Evolutionary conservation across 1,140 invertebrate species (phyloP).

Genomic region (Heliothis subflexa): DNA sequence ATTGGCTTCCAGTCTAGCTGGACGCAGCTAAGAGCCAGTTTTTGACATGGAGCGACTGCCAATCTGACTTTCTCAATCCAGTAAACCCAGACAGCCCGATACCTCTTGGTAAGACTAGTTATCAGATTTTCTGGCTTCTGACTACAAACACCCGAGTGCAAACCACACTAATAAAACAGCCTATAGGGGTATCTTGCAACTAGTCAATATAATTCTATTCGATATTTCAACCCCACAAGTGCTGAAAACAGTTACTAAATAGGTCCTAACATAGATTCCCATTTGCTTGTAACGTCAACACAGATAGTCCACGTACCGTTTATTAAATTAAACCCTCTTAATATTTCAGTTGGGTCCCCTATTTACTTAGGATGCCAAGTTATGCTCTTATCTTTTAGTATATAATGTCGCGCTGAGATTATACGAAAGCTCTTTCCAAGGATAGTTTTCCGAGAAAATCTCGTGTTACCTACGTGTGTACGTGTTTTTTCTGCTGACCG

Average conservation of each 20-base stretch:
- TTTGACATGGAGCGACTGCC: no score
- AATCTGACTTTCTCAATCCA: no score
- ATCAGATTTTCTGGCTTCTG: no score
- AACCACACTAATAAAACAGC: no score
- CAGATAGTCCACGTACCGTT: slow-evolving; percentile 55
- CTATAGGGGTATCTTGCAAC: no score
- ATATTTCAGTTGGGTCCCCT: slow-evolving; percentile 52
- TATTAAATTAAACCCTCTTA: slow-evolving; percentile 58
- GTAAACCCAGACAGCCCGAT: no score
- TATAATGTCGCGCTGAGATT: slow-evolving; percentile 34
- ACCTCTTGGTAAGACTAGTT: no score
- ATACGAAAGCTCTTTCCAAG: slow-evolving; percentile 20
- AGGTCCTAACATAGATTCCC: slow-evolving; percentile 21
- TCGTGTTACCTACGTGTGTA: background rate
- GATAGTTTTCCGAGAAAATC: background rate
- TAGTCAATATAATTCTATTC: background rate
- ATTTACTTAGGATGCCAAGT: slow-evolving; percentile 58
- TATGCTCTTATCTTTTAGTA: slow-evolving; percentile 45
- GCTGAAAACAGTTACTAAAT: slow-evolving; percentile 15
- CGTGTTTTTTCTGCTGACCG: slow-evolving; percentile 15
- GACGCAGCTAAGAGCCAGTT: no score
- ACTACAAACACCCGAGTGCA: no score
- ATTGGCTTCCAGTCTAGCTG: no score
- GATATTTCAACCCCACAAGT: background rate
- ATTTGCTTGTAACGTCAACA: slow-evolving; percentile 17